Evolutionary conservation across 2,797 vertebrate species (phyloP).

Genomic region (Gastrophryne carolinensis): DNA sequence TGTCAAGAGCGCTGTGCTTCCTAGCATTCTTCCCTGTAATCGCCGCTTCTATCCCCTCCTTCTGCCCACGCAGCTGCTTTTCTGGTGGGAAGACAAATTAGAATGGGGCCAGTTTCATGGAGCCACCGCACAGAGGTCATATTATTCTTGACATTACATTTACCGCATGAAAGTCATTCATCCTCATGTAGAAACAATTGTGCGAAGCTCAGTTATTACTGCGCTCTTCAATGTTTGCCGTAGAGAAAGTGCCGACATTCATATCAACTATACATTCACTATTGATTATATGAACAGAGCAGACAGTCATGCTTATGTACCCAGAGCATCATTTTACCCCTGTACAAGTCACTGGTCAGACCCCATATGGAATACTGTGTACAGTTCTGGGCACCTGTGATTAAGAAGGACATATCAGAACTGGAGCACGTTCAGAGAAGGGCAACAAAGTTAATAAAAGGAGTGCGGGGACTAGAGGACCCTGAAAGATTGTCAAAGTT

Average conservation of each 20-base stretch:
- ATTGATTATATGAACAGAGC: too few species aligned
- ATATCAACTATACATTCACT: not conserved
- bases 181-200: not conserved
- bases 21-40: not conserved
- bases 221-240: not conserved
- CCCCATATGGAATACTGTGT: too few species aligned
- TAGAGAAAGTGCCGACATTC: not conserved
- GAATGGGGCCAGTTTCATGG: not conserved
- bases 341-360: too few species aligned
- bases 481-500: too few species aligned
- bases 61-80: not conserved
- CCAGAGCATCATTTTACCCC: too few species aligned
- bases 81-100: not conserved
- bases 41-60: not conserved
- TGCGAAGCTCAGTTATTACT: not conserved
- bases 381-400: too few species aligned
- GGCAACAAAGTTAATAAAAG: too few species aligned
- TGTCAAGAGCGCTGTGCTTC: not conserved
- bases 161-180: not conserved
- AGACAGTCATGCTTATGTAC: too few species aligned
- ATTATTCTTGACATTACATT: not conserved
- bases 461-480: too few species aligned
- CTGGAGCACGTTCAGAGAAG: too few species aligned
- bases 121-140: not conserved
- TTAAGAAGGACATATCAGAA: too few species aligned